Evolutionary conservation across 2,797 vertebrate genomes (phyloP), one percentile per base, ranked within the genome.

Genomic region (Bovichtus variegatus): DNA sequence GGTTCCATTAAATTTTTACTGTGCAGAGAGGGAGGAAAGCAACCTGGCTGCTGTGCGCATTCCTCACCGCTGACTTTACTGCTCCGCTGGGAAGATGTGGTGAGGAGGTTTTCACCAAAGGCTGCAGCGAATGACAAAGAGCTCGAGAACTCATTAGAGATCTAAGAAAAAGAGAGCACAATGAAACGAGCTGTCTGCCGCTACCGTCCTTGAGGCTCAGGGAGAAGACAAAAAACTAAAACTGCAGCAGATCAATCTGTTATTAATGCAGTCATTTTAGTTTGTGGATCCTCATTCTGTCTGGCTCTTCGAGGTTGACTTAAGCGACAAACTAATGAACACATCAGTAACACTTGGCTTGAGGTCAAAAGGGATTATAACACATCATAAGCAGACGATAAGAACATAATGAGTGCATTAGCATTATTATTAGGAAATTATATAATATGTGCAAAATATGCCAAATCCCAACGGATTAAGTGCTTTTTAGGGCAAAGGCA

Each of bases 401-500:
- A 88, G 76, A 83, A 68, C 82, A 89, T 93, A 89, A 93, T 92
- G 81, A 93, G 88, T 80, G 72, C 76, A 87, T 88, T 86, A 86
- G 87, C 83, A 47, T 82, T 73, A 82, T 78, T 82, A 88, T 84
- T 78, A 76, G 61, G 78, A 69, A 63, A 66, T 89, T 86, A 87
- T 80, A 82, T 87, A 77, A 88, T 82, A 54, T 86, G 85, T 80
- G 62, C 60, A 78, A 81, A 91, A 86, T 84, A 81, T 60, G 81
- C 77, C 71, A 81, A 89, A 85, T 87, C 84, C 65, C 77, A 65
- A 59, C 46, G 74, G 88, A 90, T 87, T 85, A 41, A 61, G 15
- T 58, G 72, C 78, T 82, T 90, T 91, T 72, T 77, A 58, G 76
- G 76, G 70, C 74, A 81, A 51, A 83, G 44, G 55, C 76, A 73